Evolutionary conservation across 2,797 vertebrate species (phyloP).

Genomic region (Ciconia nigra): DNA sequence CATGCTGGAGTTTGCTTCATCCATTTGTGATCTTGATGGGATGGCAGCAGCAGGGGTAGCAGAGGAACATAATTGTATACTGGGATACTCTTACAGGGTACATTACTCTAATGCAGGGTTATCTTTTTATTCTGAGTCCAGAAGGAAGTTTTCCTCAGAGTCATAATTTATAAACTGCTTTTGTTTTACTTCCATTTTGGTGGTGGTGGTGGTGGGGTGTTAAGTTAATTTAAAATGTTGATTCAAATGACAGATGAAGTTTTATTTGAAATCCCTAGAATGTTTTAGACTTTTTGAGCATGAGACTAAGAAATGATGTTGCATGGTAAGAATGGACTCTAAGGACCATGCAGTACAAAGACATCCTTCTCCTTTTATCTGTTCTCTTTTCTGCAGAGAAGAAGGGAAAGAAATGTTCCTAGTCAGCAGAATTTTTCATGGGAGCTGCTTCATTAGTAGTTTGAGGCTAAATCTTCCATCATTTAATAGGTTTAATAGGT

Average conservation of each 20-base stretch:
- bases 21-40: background rate
- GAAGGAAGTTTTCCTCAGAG: background rate
- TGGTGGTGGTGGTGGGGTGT: accelerated
- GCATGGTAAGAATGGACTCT: background rate
- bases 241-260: background rate
- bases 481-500: background rate
- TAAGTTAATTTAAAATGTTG: background rate
- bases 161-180: background rate
- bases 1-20: background rate
- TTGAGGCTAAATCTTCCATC: background rate
- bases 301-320: background rate
- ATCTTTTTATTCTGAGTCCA: background rate
- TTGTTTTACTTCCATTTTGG: background rate
- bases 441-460: background rate
- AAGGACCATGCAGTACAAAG: background rate
- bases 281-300: accelerated
- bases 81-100: background rate
- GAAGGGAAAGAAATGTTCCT: background rate
- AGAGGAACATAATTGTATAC: background rate
- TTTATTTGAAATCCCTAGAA: background rate
- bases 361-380: background rate
- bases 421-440: background rate
- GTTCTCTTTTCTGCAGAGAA: background rate
- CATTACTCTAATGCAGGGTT: background rate
- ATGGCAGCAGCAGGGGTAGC: background rate